phyloP scores from a whole-genome alignment of 2,888 invertebrate genomes.

The Pristionchus mayeri region DNA sequence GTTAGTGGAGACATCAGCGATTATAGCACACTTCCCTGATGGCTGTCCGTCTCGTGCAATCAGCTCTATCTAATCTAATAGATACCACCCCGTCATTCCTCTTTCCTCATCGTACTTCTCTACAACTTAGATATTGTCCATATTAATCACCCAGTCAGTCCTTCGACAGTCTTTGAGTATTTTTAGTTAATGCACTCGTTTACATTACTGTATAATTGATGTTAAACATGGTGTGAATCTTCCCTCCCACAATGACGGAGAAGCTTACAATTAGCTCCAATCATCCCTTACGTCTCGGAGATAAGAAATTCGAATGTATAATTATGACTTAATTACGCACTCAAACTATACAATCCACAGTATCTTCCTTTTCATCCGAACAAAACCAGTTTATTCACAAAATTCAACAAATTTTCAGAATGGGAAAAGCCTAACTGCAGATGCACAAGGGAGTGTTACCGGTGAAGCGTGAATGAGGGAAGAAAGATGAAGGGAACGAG shows the following conservation, averaged over 20 bases:
- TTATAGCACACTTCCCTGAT: no score
- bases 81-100: conserved; percentile 5
- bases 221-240: not conserved
- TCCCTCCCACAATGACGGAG: not conserved
- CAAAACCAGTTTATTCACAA: not conserved
- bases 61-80: no score
- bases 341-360: not conserved
- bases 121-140: not conserved
- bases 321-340: not conserved
- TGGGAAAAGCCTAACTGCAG: not conserved
- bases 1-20: no score
- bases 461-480: conserved; percentile 22
- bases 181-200: not conserved
- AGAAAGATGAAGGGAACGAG: not conserved
- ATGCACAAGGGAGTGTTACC: conserved; percentile 21
- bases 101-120: not conserved
- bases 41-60: no score
- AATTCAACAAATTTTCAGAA: not conserved
- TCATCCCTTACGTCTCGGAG: not conserved
- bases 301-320: not conserved
- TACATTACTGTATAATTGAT: not conserved
- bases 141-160: not conserved
- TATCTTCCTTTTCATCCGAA: no score
- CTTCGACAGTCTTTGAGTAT: conserved; percentile 5
- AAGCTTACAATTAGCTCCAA: not conserved